phyloP scores from a whole-genome alignment of 1,140 invertebrate genomes.

The Micrasema minimum region DNA sequence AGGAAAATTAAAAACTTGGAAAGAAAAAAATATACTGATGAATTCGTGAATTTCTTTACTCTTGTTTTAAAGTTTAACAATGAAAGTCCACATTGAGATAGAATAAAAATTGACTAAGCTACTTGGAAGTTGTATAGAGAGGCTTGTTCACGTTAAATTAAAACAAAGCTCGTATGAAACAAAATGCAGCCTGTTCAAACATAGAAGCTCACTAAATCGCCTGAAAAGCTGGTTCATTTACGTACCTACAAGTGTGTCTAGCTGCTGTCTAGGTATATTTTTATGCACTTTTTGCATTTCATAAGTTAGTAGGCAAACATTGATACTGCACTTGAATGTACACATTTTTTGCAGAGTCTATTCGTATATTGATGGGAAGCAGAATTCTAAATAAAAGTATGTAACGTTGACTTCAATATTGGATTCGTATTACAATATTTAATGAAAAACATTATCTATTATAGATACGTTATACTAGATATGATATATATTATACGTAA shows the following conservation, averaged over 20 bases:
- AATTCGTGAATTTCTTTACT: neutral
- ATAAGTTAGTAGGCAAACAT: constrained; percentile 41
- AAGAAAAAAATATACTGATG: neutral
- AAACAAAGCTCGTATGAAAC: constrained; percentile 31
- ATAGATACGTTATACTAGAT: no score
- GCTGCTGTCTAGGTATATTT: neutral
- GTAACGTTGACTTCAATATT: no score
- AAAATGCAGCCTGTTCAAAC: constrained; percentile 26
- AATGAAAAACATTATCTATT: no score
- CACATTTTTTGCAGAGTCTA: constrained; percentile 33
- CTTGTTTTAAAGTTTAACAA: neutral
- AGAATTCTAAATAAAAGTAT: no score
- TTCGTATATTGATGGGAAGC: constrained; percentile 10
- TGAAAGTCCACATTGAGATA: neutral
- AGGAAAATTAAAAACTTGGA: neutral
- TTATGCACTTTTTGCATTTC: constrained; percentile 40
- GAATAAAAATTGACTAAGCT: neutral
- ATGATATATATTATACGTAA: no score
- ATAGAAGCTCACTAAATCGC: constrained; percentile 18
- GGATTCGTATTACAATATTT: no score
- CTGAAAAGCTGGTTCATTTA: constrained; percentile 31
- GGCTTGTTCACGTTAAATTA: constrained; percentile 32
- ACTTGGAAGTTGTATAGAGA: constrained; percentile 1
- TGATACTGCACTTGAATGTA: constrained; percentile 43
- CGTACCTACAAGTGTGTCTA: no score